These are phyloP conservation scores for Cyphomyrus plagiostoma DNA, from an alignment of 2,113 vertebrate genomes.

Conservation along the genomic window DNA sequence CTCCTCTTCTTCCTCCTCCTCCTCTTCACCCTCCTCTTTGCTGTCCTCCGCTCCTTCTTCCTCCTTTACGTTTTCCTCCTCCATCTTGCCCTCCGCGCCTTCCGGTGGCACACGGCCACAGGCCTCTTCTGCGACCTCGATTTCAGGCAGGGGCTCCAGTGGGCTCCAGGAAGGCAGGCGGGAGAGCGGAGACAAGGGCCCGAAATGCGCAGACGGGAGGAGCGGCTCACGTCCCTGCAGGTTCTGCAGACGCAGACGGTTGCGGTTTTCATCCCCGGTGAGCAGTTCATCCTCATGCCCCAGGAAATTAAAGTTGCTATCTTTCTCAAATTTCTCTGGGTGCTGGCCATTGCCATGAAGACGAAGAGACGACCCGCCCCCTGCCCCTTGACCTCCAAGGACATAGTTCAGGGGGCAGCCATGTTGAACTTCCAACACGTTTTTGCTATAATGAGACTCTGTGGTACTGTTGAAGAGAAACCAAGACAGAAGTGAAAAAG, in stretches of 20 bases:
- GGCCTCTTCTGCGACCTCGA: slow-evolving; percentile 54
- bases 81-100: slow-evolving; percentile 64
- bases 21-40: slow-evolving; percentile 17
- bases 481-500: slow-evolving; percentile 22
- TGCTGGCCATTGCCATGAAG: slow-evolving; percentile 30
- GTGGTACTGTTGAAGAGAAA: slow-evolving; percentile 11
- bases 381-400: slow-evolving; percentile 27
- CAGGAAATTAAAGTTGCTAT: slow-evolving; percentile 88
- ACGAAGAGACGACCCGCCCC: slow-evolving; percentile 30
- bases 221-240: slow-evolving; percentile 43
- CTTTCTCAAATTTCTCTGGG: slow-evolving; percentile 58
- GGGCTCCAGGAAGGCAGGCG: slow-evolving; percentile 59
- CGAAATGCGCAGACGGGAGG: slow-evolving; percentile 31
- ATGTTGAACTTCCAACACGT: slow-evolving; percentile 62
- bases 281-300: slow-evolving; percentile 40
- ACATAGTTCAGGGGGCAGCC: slow-evolving; percentile 50
- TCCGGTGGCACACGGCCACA: slow-evolving; percentile 76
- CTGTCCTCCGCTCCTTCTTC: slow-evolving; percentile 33
- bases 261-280: slow-evolving; percentile 77
- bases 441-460: slow-evolving; percentile 41
- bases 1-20: slow-evolving; percentile 32
- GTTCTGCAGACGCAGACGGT: slow-evolving; percentile 47
- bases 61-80: slow-evolving; percentile 44
- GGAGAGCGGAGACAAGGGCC: slow-evolving; percentile 48
- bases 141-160: slow-evolving; percentile 62